These are phyloP conservation scores for Aleadryas rufinucha DNA, from an alignment of 2,113 vertebrate species.

Conservation along the genomic window DNA sequence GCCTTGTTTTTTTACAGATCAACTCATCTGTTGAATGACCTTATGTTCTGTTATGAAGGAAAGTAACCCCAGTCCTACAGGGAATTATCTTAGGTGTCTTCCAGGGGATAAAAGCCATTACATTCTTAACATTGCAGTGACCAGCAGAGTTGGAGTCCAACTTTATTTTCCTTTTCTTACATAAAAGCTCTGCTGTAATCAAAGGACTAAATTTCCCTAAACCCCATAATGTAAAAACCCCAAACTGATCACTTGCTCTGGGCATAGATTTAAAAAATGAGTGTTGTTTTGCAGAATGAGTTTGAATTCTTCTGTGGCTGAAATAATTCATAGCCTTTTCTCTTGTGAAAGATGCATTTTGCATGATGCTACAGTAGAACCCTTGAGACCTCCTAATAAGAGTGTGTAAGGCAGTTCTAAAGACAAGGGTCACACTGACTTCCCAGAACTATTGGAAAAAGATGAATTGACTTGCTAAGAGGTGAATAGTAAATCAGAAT, in stretches of 20 bases:
- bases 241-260: background rate
- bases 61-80: background rate
- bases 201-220: background rate
- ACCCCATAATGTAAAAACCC: background rate
- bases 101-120: background rate
- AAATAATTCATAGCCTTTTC: background rate
- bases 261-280: background rate
- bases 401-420: background rate
- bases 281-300: background rate
- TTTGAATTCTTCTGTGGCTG: background rate
- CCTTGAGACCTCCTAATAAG: background rate
- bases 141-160: background rate
- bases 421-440: background rate
- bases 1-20: background rate
- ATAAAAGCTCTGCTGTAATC: background rate
- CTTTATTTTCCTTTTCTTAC: background rate
- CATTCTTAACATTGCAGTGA: background rate
- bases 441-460: background rate
- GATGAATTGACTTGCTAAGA: background rate
- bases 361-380: background rate
- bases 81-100: background rate
- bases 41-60: background rate
- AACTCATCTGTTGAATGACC: background rate
- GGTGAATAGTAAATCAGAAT: background rate
- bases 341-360: background rate